Evolutionary conservation across 1,140 invertebrate genomes (phyloP).

Genomic region (Drosophila subobscura): DNA sequence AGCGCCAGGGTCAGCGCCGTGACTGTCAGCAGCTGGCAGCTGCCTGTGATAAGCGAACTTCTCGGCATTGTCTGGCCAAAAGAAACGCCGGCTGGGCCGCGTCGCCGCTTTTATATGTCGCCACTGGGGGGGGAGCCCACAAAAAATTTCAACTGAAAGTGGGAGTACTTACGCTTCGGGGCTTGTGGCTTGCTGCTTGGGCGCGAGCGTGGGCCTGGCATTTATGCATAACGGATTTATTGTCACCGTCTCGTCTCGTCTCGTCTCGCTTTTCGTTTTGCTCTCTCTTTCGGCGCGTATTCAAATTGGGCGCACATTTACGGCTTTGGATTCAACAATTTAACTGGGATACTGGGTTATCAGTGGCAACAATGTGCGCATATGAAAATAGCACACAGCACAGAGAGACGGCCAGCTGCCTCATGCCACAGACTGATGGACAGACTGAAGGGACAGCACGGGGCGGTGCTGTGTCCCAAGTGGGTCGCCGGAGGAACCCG

Average conservation of each 20-base stretch:
- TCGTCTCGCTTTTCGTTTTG: not conserved
- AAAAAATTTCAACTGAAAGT: constrained; percentile 65
- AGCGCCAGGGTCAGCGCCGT: constrained; percentile 12
- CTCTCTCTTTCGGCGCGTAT: constrained; percentile 70
- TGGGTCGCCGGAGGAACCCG: constrained; percentile 11
- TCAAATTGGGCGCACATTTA: constrained; percentile 58
- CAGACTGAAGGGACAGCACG: no score
- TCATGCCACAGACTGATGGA: no score
- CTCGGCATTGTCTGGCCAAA: constrained; percentile 59
- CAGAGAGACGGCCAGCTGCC: no score
- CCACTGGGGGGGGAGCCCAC: constrained; percentile 12
- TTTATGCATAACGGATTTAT: constrained; percentile 61
- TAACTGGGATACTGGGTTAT: constrained; percentile 80
- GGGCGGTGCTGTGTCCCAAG: no score
- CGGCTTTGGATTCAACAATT: constrained; percentile 69
- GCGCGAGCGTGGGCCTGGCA: constrained; percentile 23
- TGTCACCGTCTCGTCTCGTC: not conserved
- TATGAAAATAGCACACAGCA: constrained; percentile 70
- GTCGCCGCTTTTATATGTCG: constrained; percentile 61
- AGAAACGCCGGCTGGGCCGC: constrained; percentile 56
- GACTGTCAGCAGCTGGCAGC: not conserved
- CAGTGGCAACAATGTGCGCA: constrained; percentile 68
- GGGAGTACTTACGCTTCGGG: constrained; percentile 38
- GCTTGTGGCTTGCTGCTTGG: no score
- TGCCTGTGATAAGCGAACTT: constrained; percentile 35